A percentile compares a stretch with the other conserved stretches of the same genome.
phyloP scores from a whole-genome alignment of 1,140 invertebrate genomes.

The Macrobrachium nipponense region DNA sequence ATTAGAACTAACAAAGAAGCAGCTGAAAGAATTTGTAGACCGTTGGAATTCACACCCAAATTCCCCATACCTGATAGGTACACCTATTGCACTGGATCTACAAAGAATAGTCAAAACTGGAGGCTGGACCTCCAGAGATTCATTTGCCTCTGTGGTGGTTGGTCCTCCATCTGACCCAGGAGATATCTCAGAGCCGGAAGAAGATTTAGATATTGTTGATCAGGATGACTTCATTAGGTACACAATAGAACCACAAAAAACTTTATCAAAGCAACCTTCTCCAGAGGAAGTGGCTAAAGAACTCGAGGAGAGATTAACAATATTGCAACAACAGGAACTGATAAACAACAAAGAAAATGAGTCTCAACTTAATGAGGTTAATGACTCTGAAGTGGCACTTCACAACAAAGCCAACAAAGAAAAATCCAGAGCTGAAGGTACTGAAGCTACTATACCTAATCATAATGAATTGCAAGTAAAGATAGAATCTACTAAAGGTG shows the following conservation, averaged over 20 bases:
- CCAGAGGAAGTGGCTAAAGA: constrained; percentile 25
- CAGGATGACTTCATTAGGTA: constrained; percentile 40
- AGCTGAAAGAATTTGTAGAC: constrained; percentile 85
- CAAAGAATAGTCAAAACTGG: constrained; percentile 11
- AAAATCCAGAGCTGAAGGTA: no score
- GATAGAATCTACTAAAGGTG: no score
- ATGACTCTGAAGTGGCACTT: no score
- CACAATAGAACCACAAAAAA: constrained; percentile 5
- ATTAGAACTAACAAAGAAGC: constrained; percentile 86
- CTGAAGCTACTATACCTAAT: no score
- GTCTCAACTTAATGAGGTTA: background rate
- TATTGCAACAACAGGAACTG: constrained; percentile 16
- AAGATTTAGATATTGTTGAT: constrained; percentile 57
- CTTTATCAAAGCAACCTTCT: constrained; percentile 7
- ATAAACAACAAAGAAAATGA: background rate
- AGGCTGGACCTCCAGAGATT: constrained; percentile 35
- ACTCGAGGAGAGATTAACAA: constrained; percentile 27
- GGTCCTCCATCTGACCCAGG: constrained; percentile 82
- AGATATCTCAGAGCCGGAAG: constrained; percentile 70
- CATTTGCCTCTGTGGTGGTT: constrained; percentile 72
- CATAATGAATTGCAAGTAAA: no score
- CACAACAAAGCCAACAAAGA: no score
- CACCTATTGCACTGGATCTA: constrained; percentile 63
- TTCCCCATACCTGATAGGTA: constrained; percentile 83
- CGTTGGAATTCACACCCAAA: constrained; percentile 87